Evolutionary conservation across 2,797 vertebrate species (phyloP).

Genomic region (Picus viridis): DNA sequence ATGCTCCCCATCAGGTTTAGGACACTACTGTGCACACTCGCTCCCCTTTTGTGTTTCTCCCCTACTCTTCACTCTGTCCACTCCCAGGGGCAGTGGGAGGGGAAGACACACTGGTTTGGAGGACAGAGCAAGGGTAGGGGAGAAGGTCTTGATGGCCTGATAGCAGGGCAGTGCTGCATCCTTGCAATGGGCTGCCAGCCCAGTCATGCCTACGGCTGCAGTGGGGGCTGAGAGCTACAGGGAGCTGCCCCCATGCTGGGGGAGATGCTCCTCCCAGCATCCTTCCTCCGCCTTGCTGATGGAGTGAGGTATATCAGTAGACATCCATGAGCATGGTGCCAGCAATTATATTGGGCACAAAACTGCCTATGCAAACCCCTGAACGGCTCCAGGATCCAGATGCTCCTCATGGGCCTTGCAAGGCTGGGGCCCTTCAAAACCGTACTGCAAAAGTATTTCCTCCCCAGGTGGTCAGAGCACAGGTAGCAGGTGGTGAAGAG

Average conservation of each 20-base stretch:
- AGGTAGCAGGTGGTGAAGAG: neutral
- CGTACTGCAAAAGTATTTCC: neutral
- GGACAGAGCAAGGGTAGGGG: neutral
- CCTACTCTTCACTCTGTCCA: neutral
- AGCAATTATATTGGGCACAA: accelerated
- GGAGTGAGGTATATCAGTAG: neutral
- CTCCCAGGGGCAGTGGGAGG: neutral
- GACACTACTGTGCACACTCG: neutral
- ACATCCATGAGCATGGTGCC: accelerated
- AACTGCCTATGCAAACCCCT: neutral
- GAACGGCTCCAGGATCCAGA: accelerated
- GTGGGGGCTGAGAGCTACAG: neutral
- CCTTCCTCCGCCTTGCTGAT: neutral
- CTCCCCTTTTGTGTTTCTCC: neutral
- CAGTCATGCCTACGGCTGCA: accelerated
- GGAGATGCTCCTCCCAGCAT: neutral
- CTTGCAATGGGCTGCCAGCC: accelerated
- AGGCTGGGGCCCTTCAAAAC: neutral
- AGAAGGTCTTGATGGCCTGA: accelerated
- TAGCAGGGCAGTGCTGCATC: accelerated
- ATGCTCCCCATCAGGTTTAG: neutral
- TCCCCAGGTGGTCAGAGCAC: neutral
- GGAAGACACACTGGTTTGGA: neutral
- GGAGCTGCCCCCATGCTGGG: neutral
- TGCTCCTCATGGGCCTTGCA: accelerated